Evolutionary conservation across 2,113 vertebrate species (phyloP).

Genomic region (Cervus canadensis): DNA sequence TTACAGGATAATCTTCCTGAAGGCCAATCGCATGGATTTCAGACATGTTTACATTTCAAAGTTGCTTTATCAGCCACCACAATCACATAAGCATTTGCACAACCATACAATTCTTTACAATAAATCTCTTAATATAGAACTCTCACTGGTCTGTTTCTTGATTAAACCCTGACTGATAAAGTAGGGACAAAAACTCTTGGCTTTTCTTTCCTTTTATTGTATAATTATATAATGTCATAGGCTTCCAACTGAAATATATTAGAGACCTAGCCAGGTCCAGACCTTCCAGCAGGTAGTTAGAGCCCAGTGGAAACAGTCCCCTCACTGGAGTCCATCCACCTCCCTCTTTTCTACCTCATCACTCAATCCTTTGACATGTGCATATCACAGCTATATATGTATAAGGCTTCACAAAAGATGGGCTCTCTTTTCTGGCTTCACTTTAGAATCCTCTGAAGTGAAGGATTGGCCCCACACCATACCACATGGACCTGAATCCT

Average conservation of each 20-base stretch:
- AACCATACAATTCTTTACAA: neutral
- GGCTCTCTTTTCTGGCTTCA: neutral
- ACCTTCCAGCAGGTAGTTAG: neutral
- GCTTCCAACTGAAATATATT: neutral
- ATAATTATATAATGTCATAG: neutral
- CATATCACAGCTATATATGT: neutral
- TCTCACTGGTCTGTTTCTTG: neutral
- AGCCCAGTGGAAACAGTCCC: neutral
- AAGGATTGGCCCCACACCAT: neutral
- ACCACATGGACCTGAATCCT: neutral
- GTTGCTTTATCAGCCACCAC: neutral
- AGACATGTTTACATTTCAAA: neutral
- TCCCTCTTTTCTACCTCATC: neutral
- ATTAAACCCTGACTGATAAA: neutral
- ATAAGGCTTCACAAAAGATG: neutral
- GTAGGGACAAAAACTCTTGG: neutral
- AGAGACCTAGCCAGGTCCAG: neutral
- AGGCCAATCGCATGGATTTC: neutral
- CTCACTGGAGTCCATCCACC: neutral
- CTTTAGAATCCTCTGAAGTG: neutral
- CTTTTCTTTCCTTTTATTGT: neutral
- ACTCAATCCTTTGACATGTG: neutral
- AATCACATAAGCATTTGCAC: neutral
- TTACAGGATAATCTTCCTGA: neutral
- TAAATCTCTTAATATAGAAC: neutral